A percentile compares a stretch with the other conserved stretches of the same genome.
These are phyloP conservation scores for Variabilichromis moorii DNA, from an alignment of 2,113 vertebrate genomes.

Conservation along the genomic window DNA sequence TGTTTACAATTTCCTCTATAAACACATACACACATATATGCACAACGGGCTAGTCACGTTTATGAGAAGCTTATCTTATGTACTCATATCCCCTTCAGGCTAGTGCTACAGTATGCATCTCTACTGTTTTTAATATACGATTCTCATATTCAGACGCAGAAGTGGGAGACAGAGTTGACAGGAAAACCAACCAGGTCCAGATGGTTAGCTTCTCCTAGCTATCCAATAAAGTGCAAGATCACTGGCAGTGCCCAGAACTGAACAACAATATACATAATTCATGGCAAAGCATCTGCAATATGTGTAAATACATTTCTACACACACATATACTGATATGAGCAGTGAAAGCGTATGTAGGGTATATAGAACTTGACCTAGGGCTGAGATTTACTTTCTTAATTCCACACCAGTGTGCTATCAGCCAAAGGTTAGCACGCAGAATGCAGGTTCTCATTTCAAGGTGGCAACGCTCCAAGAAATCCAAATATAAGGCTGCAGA, in stretches of 20 bases:
- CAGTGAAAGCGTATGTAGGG: background rate
- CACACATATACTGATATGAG: background rate
- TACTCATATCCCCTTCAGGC: background rate
- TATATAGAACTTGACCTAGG: conserved; percentile 24
- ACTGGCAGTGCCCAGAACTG: conserved; percentile 1
- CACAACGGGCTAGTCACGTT: background rate
- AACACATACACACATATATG: background rate
- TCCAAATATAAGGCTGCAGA: background rate
- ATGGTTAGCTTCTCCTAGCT: conserved; percentile 17
- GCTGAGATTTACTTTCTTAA: conserved; percentile 21
- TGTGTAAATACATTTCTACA: conserved; percentile 40
- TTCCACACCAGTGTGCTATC: conserved; percentile 21
- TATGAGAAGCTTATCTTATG: background rate
- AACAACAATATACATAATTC: conserved; percentile 51
- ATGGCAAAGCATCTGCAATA: conserved; percentile 9
- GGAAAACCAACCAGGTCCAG: background rate
- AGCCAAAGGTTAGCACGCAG: conserved; percentile 20
- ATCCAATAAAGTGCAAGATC: conserved; percentile 21
- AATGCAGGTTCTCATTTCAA: background rate
- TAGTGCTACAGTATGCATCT: background rate
- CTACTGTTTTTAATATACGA: background rate
- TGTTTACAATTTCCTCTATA: background rate
- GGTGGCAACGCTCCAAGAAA: background rate
- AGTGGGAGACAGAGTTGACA: background rate
- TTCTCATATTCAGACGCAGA: background rate